Base-by-base conservation (phyloP, 2,113 vertebrate genomes). In the Xyliphius kryptos region DNA sequence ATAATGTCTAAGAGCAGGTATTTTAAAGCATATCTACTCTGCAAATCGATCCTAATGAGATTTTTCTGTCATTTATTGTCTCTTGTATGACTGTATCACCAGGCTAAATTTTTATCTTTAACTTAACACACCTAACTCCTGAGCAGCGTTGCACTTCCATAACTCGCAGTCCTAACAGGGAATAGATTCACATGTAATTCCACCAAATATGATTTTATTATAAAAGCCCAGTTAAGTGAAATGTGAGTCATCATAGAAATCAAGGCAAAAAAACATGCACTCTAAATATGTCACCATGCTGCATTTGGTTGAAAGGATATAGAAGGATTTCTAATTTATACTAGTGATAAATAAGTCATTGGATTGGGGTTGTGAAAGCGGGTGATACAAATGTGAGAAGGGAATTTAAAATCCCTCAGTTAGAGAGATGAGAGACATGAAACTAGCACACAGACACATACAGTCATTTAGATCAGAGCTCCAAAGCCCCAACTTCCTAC, bases 281-380 rank as follows among this genome's bases (percentile, higher is more conserved):
- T 60, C 61, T 40, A 37, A 51, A 55, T 53, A 44, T 37, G 46
- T 46, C 57, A 17, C 65, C 43, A 44, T 51, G 50, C 44, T 72
- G 43, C n/a, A n/a, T n/a, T 55, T 51, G 21, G 51, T 63, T 61
- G 56, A 60, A 68, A 56, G 66, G 67, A 66, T 66, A 61, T 64
- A 26, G 49, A 61, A 62, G 46, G 38, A 69, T 73, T 73, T 65
- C 69, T 73, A 66, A 73, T 69, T 69, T 62, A 73, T 66, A 67
- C 63, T 52, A 41, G 58, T 66, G 53, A 69, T 73, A 19, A 73
- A 73, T 69, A 66, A 69, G 43, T 69, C 37, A 73, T 73, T 61
- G 21, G 11, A 8, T 16, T 38, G 61, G 21, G 51, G 63, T 47
- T 53, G 59, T 17, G n/a, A 56, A 58, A 61, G 49, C 46, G 32